A percentile compares a stretch with the other conserved stretches of the same genome.
phyloP scores from a whole-genome alignment of 2,797 vertebrate species.

The Naso thynnoides region DNA sequence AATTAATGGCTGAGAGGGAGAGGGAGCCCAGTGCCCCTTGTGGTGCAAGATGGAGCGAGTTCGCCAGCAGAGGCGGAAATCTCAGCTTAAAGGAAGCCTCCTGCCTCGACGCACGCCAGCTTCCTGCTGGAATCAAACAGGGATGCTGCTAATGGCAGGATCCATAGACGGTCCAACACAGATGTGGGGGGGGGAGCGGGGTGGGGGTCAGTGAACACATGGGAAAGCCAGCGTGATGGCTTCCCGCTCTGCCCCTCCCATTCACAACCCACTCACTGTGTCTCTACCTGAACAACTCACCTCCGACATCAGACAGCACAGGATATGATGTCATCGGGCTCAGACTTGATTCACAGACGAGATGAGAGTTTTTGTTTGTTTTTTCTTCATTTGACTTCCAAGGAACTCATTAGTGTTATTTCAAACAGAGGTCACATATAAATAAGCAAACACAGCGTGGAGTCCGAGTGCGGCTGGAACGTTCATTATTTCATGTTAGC shows the following conservation, averaged over 20 bases:
- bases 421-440: slow-evolving; percentile 54
- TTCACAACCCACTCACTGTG: slow-evolving; percentile 19
- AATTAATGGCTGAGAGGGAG: slow-evolving; percentile 89
- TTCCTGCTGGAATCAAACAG: slow-evolving; percentile 78
- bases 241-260: slow-evolving; percentile 22
- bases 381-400: slow-evolving; percentile 1
- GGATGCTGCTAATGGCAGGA: slow-evolving; percentile 77
- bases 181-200: neutral
- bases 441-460: slow-evolving; percentile 14
- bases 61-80: slow-evolving; percentile 80
- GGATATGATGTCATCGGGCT: slow-evolving; percentile 25
- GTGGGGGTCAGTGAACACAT: slow-evolving; percentile 20
- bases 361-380: slow-evolving; percentile 12
- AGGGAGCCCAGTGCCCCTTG: slow-evolving; percentile 64
- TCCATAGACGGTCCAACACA: slow-evolving; percentile 32
- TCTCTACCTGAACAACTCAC: neutral
- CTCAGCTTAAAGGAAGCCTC: slow-evolving; percentile 89
- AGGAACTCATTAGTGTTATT: slow-evolving; percentile 45
- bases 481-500: slow-evolving; percentile 70
- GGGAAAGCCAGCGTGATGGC: slow-evolving; percentile 18
- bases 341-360: slow-evolving; percentile 12
- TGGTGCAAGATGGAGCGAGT: slow-evolving; percentile 42
- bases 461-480: slow-evolving; percentile 40
- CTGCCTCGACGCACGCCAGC: slow-evolving; percentile 84
- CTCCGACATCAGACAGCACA: neutral